Percentiles rank a stretch among this genome's conserved stretches.
These are phyloP conservation scores for Chelonoidis abingdonii DNA, from an alignment of 2,113 vertebrate genomes.

Conservation along the genomic window DNA sequence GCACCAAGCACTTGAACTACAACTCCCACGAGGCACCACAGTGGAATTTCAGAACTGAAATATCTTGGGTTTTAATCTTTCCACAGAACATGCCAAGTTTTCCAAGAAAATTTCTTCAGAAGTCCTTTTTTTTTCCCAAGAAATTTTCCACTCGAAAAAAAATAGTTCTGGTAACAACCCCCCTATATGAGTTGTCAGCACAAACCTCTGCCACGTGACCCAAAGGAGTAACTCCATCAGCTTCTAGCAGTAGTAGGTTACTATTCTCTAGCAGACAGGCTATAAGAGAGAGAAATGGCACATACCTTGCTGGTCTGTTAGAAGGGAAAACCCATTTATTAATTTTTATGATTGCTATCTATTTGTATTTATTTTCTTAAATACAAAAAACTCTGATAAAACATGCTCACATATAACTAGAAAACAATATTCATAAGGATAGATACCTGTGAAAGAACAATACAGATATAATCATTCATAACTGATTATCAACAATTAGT, in stretches of 20 bases:
- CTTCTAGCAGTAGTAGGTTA: neutral
- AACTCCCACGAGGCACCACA: neutral
- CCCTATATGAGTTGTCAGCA: neutral
- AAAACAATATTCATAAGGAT: neutral
- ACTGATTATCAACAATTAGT: neutral
- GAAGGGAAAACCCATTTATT: slow-evolving; percentile 10
- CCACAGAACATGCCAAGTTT: neutral
- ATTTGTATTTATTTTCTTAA: slow-evolving; percentile 37
- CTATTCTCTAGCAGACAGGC: neutral
- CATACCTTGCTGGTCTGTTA: neutral
- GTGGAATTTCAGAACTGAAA: neutral
- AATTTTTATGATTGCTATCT: neutral
- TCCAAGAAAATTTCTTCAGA: neutral
- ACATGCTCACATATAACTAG: neutral
- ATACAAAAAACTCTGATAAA: neutral
- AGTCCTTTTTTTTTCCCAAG: neutral
- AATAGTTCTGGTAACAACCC: neutral
- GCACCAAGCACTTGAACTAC: neutral
- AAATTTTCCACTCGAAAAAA: neutral
- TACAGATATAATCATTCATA: neutral
- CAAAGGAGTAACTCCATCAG: neutral
- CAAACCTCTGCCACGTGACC: neutral
- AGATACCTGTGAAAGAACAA: neutral
- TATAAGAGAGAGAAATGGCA: neutral
- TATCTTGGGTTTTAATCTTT: neutral